Base-by-base conservation (phyloP, 2,888 invertebrate species). In the Parascotia fuliginaria region DNA sequence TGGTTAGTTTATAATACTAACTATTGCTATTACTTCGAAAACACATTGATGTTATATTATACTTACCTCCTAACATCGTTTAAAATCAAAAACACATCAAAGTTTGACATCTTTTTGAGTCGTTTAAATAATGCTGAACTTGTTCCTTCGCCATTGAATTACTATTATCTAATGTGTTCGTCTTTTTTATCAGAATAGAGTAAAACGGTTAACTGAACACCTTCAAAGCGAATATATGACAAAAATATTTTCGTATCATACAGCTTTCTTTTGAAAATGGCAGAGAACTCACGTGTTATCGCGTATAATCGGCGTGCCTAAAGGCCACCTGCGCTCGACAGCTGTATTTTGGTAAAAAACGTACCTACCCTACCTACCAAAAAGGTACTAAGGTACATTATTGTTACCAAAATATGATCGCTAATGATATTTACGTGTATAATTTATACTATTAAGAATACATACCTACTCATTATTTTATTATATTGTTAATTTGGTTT, bases 221-320 rank as follows among this genome's bases (percentile, higher is more conserved):
- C 4, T n/a, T 9, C 11, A 33, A 9, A 1, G 5, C 9, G 16
- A 33, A 16, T 1, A 33, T n/a, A n/a, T 15, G 1, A 16, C 16
- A 11, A 33, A 33, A 33, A 14, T 15, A n/a, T 33, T 33, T 16
- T 33, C 7, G 15, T 2, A 15, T 2, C 13, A n/a, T n/a, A n/a
- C 33, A 19, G n/a, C 22, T 42, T n/a, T 16, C 7, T 27, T 41
- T 41, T 41, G 1, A 11, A 19, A 11, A 11, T 22, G 24, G 14
- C 14, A 13, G 22, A 36, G 14, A 36, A 19, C 36, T 36, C 22
- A 36, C 7, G 19, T 36, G 19, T 36, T 36, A 37, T 38, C 38
- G 24, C 27, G 13, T 9, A 24, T 27, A 27, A 38, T 27, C 27
- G 15, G 24, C 13, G 2, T 14, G 14, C 13, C 38, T 27, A 38